Evolutionary conservation across 2,797 vertebrate genomes (phyloP).

Genomic region (Cynopterus sphinx): DNA sequence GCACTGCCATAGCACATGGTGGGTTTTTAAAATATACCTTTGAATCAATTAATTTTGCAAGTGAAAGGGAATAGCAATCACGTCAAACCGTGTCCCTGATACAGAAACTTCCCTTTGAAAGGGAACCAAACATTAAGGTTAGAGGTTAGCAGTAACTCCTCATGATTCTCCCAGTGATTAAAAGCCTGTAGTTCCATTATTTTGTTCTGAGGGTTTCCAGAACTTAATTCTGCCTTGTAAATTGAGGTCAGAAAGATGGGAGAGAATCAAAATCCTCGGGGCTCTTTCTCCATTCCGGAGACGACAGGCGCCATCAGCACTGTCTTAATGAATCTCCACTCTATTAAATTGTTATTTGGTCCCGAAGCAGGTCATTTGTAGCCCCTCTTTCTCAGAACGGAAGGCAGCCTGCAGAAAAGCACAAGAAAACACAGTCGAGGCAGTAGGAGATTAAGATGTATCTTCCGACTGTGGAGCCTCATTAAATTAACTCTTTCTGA

Average conservation of each 20-base stretch:
- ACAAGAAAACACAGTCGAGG: constrained; percentile 39
- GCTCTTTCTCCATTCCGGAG: constrained; percentile 68
- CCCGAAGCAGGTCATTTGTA: constrained; percentile 63
- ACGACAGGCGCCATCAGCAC: constrained; percentile 58
- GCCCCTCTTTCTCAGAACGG: constrained; percentile 60
- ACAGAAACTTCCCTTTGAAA: constrained; percentile 62
- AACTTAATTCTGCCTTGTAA: constrained; percentile 72
- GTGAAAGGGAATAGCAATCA: not conserved
- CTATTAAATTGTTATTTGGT: constrained; percentile 68
- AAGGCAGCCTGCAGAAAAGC: not conserved
- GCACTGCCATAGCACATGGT: not conserved
- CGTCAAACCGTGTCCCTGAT: constrained; percentile 9
- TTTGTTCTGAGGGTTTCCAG: constrained; percentile 62
- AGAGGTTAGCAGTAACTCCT: constrained; percentile 41
- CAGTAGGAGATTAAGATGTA: constrained; percentile 39
- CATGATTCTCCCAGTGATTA: constrained; percentile 74
- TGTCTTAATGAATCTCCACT: constrained; percentile 78
- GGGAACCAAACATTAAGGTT: constrained; percentile 59
- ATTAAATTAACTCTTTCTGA: constrained; percentile 56
- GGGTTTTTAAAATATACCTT: not conserved
- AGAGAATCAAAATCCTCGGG: constrained; percentile 73
- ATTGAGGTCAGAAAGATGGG: constrained; percentile 81
- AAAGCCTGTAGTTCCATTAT: constrained; percentile 59
- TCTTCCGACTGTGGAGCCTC: constrained; percentile 9
- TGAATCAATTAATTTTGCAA: not conserved